Conservation (phyloP, 2,888 invertebrate species). For the Altica lythri region DNA sequence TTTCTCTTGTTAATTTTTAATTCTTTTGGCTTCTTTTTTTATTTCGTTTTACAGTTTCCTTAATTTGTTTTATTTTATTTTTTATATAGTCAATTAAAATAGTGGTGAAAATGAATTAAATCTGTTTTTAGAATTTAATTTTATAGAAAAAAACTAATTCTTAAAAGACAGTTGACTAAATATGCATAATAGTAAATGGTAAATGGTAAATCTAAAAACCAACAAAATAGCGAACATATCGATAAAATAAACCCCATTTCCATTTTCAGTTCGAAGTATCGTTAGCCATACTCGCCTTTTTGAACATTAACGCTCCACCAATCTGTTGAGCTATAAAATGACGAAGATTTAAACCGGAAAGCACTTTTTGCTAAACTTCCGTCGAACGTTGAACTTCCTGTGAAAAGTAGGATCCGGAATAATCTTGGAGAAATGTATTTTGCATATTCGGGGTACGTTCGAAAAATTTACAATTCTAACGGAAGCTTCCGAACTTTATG, state of each 20-base stretch:
- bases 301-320: conserved; percentile 35
- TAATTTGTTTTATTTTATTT: too few species aligned
- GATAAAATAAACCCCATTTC: neutral
- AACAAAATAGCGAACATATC: neutral
- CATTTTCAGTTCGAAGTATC: conserved; percentile 18
- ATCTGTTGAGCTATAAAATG: conserved; percentile 48
- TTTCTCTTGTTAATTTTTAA: too few species aligned
- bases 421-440: conserved; percentile 47
- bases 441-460: conserved; percentile 48
- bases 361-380: conserved; percentile 49
- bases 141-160: too few species aligned
- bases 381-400: conserved; percentile 38
- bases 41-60: too few species aligned
- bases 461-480: conserved; percentile 53
- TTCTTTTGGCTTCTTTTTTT: too few species aligned
- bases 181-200: too few species aligned
- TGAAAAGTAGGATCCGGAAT: conserved; percentile 20
- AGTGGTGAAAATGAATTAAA: too few species aligned
- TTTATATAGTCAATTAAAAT: too few species aligned
- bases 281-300: conserved; percentile 19
- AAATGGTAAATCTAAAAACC: too few species aligned
- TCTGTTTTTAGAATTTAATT: too few species aligned
- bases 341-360: conserved; percentile 53
- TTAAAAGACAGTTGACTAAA: too few species aligned
- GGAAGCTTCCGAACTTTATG: conserved; percentile 36